Conservation (phyloP, 2,888 invertebrate species). For the Parnassius smintheus region DNA sequence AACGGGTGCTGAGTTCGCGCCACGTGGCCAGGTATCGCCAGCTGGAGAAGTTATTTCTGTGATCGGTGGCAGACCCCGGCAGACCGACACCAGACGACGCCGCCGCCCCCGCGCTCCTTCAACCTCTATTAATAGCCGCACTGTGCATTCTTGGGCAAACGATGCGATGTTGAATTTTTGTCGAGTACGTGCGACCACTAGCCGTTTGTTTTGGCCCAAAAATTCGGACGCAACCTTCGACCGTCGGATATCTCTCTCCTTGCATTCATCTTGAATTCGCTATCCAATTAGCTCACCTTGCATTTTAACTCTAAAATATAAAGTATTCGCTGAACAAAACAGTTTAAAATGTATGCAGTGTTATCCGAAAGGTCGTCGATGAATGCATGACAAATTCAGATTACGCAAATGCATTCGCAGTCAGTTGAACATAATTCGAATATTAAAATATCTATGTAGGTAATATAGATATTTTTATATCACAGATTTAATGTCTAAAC, state of each 20-base stretch:
- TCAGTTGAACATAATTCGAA: too few relatives aligned
- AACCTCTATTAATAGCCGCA: constrained; percentile 75
- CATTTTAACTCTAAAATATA: not conserved
- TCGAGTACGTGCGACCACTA: constrained; percentile 80
- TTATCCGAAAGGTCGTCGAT: constrained; percentile 9
- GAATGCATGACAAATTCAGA: constrained; percentile 5
- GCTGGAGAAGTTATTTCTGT: constrained; percentile 80
- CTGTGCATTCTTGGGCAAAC: constrained; percentile 81
- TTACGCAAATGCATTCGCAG: not conserved
- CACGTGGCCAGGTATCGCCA: constrained; percentile 78
- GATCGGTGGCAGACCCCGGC: constrained; percentile 83
- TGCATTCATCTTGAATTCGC: constrained; percentile 5
- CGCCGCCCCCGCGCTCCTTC: constrained; percentile 80
- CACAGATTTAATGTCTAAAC: too few relatives aligned
- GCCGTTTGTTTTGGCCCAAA: constrained; percentile 76
- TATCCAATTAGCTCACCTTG: not conserved
- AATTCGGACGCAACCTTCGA: constrained; percentile 43
- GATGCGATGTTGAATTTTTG: constrained; percentile 81
- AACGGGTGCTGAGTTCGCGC: constrained; percentile 45
- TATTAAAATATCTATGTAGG: too few relatives aligned
- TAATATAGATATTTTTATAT: too few relatives aligned
- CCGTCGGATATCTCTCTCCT: constrained; percentile 25
- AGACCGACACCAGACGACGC: constrained; percentile 81
- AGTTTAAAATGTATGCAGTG: constrained; percentile 12
- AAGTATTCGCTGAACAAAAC: constrained; percentile 3